Conservation (phyloP, 2,888 invertebrate species). For the Apodemia mormo region DNA sequence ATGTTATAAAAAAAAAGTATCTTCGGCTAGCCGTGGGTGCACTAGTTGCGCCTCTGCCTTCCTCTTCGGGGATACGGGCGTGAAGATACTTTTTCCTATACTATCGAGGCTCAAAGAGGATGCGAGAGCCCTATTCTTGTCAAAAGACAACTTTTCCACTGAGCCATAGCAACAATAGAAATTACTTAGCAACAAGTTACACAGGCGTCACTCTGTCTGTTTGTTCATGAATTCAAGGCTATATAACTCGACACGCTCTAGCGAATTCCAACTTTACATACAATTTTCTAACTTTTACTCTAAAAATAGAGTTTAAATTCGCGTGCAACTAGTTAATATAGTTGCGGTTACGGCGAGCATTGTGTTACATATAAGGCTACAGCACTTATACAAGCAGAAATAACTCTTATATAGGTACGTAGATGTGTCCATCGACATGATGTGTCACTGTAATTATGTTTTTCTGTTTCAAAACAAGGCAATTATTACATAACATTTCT, state of each 20-base stretch:
- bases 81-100: no score
- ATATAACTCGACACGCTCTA: constrained; percentile 1
- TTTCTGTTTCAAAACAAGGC: neutral
- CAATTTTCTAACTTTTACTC: neutral
- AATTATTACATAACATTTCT: neutral
- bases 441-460: neutral
- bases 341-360: neutral
- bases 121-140: neutral
- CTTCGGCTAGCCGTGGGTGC: no score
- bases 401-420: neutral
- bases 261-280: neutral
- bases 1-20: no score
- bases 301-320: neutral
- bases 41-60: no score
- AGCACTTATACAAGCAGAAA: neutral
- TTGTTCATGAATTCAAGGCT: constrained; percentile 13
- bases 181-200: constrained; percentile 8
- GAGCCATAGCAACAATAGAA: neutral
- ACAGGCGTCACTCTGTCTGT: constrained; percentile 13
- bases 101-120: no score
- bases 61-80: no score
- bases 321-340: neutral
- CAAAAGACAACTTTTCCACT: neutral
- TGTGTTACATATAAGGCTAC: constrained; percentile 10
- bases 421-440: neutral